Percentiles rank a stretch among this genome's conserved stretches.
phyloP scores from a whole-genome alignment of 2,888 invertebrate genomes.

The Mechanitis mazaeus region DNA sequence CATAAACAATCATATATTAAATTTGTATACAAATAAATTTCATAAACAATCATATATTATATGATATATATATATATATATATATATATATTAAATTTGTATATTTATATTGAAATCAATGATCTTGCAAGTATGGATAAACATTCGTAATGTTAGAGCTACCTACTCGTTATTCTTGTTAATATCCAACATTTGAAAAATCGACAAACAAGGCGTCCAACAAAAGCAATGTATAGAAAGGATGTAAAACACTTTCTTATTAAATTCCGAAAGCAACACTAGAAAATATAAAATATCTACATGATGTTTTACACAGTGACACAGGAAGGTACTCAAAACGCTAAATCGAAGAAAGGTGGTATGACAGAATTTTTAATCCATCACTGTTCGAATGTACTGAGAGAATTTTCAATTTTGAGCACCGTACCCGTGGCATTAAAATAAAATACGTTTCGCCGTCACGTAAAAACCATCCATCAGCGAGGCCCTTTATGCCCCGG shows the following conservation, averaged over 20 bases:
- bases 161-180: too few relatives aligned
- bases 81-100: too few relatives aligned
- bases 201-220: constrained; percentile 1
- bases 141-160: too few relatives aligned
- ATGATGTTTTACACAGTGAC: not conserved
- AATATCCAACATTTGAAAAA: too few relatives aligned
- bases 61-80: too few relatives aligned
- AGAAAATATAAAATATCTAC: not conserved
- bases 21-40: too few relatives aligned
- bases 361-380: constrained; percentile 5
- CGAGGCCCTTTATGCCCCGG: constrained; percentile 40
- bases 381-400: constrained; percentile 47
- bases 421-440: constrained; percentile 46
- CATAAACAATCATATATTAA: too few relatives aligned
- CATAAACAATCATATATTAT: too few relatives aligned
- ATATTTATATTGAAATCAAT: too few relatives aligned
- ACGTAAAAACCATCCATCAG: constrained; percentile 73
- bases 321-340: too few relatives aligned
- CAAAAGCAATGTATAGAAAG: not conserved
- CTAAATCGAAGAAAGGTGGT: not conserved
- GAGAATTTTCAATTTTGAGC: constrained; percentile 75
- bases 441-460: constrained; percentile 65
- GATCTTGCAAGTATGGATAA: too few relatives aligned
- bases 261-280: not conserved
- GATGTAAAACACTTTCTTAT: not conserved